Base-by-base conservation (phyloP, 1,140 invertebrate genomes). In the Neodiprion lecontei region DNA sequence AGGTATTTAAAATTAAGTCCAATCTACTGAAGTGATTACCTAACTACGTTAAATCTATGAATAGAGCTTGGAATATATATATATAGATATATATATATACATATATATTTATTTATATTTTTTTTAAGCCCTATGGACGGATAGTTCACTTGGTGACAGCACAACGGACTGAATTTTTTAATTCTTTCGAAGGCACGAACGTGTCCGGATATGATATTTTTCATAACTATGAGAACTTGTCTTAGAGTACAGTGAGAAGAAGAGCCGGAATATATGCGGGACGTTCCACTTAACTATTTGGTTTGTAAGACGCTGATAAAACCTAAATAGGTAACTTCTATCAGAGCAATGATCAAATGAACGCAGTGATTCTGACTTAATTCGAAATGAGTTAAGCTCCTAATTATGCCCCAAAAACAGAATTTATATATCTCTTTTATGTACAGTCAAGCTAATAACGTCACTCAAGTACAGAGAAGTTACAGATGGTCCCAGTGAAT, bases 121-220 rank as follows among this genome's bases (percentile, higher is more conserved):
- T 65, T 65, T 72, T 78, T 85, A 83, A 86, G 85, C 85, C 79
- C 84, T 84, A 84, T 86, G 85, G 85, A 85, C 84, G 84, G 84
- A 86, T 86, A 76, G 77, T 85, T 85, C 82, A 79, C 80, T 82
- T 79, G 79, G 79, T 83, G 80, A 83, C 80, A 83, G 78, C 80
- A 85, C 82, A 83, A 84, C 84, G 85, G 84, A 86, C 84, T 61
- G 8, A 17, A 61, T 61, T 61, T 61, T 14, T 61, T 8, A 61
- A 61, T 61, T 61, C 53, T 61, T 61, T 61, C n/a, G n/a, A 61
- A 61, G 53, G 53, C 53, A 61, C 53, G 11, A 61, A 61, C 11
- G 53, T 61, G 53, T 61, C 53, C 53, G 11, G 11, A 5, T 61
- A 61, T 61, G 9, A 61, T 17, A 4, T 61, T 17, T 61, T 61